Percentiles rank a stretch among this genome's conserved stretches.
Evolutionary conservation across 2,888 invertebrate genomes (phyloP).

Genomic region (Bimastos eiseni): DNA sequence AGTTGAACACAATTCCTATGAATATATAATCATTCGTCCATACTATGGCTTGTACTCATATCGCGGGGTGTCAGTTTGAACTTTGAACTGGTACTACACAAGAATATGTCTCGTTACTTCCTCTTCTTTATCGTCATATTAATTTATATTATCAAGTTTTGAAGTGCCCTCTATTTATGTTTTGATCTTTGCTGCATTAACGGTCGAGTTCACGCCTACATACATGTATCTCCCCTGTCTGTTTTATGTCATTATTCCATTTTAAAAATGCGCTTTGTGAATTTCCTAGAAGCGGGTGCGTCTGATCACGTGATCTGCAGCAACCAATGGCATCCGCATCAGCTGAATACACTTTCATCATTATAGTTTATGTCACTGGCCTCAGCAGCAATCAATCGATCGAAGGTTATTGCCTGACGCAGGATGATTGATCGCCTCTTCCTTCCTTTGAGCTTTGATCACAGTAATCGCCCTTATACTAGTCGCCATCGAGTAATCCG

Average conservation of each 20-base stretch:
- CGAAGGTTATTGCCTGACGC: not conserved
- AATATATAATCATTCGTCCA: no score
- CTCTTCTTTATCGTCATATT: not conserved
- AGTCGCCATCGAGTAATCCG: not conserved
- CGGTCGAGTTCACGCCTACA: no score
- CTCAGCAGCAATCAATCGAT: not conserved
- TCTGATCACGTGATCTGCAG: not conserved
- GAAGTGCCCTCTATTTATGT: no score
- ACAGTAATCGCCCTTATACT: not conserved
- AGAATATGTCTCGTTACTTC: no score
- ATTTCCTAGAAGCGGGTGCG: not conserved
- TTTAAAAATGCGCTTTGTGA: not conserved
- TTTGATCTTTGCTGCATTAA: no score
- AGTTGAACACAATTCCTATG: no score
- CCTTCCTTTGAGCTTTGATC: constrained; percentile 3
- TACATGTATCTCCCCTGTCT: not conserved
- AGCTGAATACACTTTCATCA: not conserved
- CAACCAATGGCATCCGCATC: not conserved
- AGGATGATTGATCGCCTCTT: not conserved
- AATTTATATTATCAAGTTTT: not conserved
- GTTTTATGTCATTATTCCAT: not conserved
- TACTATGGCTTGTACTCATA: no score
- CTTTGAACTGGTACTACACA: no score
- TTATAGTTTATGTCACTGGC: not conserved
- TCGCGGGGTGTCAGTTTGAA: no score